Evolutionary conservation across 2,888 invertebrate genomes (phyloP).

Genomic region (Microchrysa polita): DNA sequence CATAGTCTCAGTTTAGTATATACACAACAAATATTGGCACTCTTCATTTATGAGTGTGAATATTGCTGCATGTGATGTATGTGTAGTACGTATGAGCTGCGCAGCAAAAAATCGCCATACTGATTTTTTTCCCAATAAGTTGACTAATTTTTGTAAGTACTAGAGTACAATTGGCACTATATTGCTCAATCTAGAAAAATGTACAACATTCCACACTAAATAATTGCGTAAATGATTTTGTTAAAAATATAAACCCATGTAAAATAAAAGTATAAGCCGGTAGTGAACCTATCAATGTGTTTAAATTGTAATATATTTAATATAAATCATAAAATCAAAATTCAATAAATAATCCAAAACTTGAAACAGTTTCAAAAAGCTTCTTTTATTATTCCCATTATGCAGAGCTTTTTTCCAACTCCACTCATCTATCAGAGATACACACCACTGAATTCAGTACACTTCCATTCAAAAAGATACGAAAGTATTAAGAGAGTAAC

Average conservation of each 20-base stretch:
- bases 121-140: slow-evolving; percentile 1
- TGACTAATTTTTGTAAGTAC: not conserved
- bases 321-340: no score
- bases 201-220: slow-evolving; percentile 10
- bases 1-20: not conserved
- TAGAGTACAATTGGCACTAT: not conserved
- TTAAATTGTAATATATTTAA: no score
- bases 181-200: not conserved
- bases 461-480: no score
- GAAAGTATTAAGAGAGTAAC: no score
- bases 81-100: slow-evolving; percentile 20
- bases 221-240: slow-evolving; percentile 1
- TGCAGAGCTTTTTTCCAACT: no score
- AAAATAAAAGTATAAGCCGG: not conserved
- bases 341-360: no score
- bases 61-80: no score
- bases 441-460: no score
- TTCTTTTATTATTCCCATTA: no score
- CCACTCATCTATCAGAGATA: no score
- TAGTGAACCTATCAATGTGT: no score
- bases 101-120: not conserved
- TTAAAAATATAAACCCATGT: not conserved
- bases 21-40: not conserved
- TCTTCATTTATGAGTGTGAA: not conserved
- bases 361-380: no score